phyloP scores from a whole-genome alignment of 1,140 invertebrate genomes.

The Neodiprion pinetum region DNA sequence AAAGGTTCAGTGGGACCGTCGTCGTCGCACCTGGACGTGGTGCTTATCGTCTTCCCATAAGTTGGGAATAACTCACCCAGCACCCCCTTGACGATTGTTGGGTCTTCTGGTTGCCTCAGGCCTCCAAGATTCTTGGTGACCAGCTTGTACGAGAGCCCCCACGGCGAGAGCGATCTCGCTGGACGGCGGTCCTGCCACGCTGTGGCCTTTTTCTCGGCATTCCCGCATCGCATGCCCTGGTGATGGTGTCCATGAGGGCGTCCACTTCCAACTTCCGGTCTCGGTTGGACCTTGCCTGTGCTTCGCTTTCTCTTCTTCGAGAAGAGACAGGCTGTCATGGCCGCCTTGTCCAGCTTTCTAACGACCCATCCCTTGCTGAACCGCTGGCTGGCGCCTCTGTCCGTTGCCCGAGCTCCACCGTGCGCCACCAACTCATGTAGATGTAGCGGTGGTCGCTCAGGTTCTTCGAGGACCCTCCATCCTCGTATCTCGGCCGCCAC shows the following conservation, averaged over 20 bases:
- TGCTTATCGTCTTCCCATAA: neutral
- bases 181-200: slow-evolving; percentile 13
- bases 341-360: no score
- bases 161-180: slow-evolving; percentile 17
- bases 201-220: neutral
- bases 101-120: neutral
- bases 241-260: no score
- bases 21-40: neutral
- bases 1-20: neutral
- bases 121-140: slow-evolving; percentile 22
- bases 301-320: neutral
- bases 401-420: no score
- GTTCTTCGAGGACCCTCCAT: no score
- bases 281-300: no score
- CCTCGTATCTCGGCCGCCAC: no score
- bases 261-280: no score
- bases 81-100: neutral
- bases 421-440: no score
- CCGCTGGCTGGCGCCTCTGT: no score
- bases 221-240: neutral
- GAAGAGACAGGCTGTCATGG: no score
- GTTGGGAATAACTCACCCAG: neutral
- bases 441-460: no score
- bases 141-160: slow-evolving; percentile 23
- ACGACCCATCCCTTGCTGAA: no score